Evolutionary conservation across 2,888 invertebrate species (phyloP).

Genomic region (Hyles lineata): DNA sequence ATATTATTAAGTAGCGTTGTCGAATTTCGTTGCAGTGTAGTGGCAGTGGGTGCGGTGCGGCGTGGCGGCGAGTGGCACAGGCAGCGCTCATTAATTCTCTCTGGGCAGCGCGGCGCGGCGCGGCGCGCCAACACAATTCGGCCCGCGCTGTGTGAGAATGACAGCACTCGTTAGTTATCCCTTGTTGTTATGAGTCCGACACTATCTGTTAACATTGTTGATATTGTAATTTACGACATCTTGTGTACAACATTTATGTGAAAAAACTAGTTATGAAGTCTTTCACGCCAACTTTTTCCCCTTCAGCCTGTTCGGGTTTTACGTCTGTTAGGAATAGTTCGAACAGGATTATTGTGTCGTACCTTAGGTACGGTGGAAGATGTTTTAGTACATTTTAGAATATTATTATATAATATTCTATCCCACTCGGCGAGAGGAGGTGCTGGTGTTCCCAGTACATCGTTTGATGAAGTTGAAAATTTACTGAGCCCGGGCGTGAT

Average conservation of each 20-base stretch:
- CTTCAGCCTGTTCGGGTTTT: too few relatives aligned
- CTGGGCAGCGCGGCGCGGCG: conserved; percentile 41
- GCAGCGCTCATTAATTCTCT: conserved; percentile 63
- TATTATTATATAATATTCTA: too few relatives aligned
- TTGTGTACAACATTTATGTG: conserved; percentile 35
- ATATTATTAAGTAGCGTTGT: conserved; percentile 23
- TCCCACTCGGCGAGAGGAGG: too few relatives aligned
- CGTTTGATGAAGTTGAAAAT: too few relatives aligned
- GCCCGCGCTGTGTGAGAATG: conserved; percentile 64
- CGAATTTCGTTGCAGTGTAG: conserved; percentile 41
- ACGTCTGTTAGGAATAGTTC: not conserved
- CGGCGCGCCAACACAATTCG: conserved; percentile 51
- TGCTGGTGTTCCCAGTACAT: too few relatives aligned
- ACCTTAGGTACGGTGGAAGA: too few relatives aligned
- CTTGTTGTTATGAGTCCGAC: conserved; percentile 63
- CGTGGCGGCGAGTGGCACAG: conserved; percentile 42
- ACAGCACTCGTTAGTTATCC: conserved; percentile 73
- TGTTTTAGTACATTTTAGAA: too few relatives aligned
- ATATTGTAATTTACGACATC: conserved; percentile 52
- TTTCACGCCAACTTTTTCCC: not conserved
- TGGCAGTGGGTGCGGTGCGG: conserved; percentile 40
- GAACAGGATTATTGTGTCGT: too few relatives aligned
- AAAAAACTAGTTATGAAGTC: not conserved
- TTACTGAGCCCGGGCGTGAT: too few relatives aligned
- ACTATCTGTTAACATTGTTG: conserved; percentile 63